Percentiles rank a stretch among this genome's conserved stretches.
phyloP scores from a whole-genome alignment of 2,113 vertebrate genomes.

The Ranitomeya imitator region DNA sequence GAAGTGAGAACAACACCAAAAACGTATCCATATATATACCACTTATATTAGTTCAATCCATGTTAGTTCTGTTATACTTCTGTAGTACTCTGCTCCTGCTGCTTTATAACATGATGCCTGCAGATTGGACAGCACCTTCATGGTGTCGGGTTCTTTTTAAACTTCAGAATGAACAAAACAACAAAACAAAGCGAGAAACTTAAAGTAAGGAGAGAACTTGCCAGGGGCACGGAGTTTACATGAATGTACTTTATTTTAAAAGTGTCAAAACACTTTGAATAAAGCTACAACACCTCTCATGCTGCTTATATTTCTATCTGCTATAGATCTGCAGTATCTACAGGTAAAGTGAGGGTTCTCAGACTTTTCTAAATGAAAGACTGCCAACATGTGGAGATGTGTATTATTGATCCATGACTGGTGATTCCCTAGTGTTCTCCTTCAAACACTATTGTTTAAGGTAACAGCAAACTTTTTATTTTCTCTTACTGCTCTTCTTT shows the following conservation, averaged over 20 bases:
- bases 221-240: background rate
- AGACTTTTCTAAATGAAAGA: background rate
- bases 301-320: background rate
- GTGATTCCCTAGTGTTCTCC: background rate
- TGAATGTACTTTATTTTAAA: background rate
- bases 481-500: background rate
- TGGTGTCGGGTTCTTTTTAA: too few relatives aligned
- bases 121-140: too few relatives aligned
- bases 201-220: background rate
- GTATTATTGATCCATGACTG: background rate
- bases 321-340: background rate
- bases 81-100: too few relatives aligned
- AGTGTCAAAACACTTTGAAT: background rate
- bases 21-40: too few relatives aligned
- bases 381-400: background rate
- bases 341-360: background rate
- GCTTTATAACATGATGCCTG: too few relatives aligned
- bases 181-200: too few relatives aligned
- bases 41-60: too few relatives aligned
- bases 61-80: too few relatives aligned
- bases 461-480: background rate
- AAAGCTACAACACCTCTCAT: background rate
- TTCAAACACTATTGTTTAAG: background rate
- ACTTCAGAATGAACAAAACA: too few relatives aligned
- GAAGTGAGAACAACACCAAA: too few relatives aligned